Conservation (phyloP, 2,113 vertebrate genomes). For the Pungitius pungitius region DNA sequence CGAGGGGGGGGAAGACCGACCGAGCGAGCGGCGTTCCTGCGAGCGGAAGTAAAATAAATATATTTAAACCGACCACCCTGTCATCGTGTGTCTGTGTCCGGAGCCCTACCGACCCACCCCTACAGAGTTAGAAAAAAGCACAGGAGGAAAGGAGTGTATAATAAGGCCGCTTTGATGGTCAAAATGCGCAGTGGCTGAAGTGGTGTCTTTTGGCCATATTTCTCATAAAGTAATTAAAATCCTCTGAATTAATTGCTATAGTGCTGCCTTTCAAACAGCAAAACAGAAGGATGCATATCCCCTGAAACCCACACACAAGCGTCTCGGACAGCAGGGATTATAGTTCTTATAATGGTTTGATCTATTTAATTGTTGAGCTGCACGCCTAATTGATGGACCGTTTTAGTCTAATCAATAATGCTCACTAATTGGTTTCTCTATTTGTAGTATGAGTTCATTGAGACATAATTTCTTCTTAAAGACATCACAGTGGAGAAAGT, state of each 20-base stretch:
- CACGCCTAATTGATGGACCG: constrained; percentile 6
- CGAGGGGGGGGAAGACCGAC: too few species aligned
- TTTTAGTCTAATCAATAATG: constrained; percentile 1
- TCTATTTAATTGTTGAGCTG: constrained; percentile 9
- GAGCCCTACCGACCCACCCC: too few species aligned
- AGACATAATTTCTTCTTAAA: background rate
- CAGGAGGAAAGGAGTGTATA: background rate
- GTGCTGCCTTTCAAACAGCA: constrained; percentile 9
- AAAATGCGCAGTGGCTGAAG: background rate
- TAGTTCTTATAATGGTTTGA: constrained; percentile 18
- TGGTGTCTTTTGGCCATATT: constrained; percentile 3
- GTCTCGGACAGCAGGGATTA: constrained; percentile 20
- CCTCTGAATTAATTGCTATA: background rate
- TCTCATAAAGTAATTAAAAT: constrained; percentile 17
- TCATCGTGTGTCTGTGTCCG: too few species aligned
- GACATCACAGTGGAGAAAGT: background rate
- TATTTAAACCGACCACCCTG: too few species aligned
- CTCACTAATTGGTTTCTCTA: background rate
- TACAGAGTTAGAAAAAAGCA: background rate
- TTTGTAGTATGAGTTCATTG: background rate
- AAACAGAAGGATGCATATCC: constrained; percentile 25
- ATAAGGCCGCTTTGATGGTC: background rate
- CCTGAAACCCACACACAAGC: constrained; percentile 39
- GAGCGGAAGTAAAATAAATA: too few species aligned
- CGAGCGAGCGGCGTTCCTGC: too few species aligned